These are phyloP conservation scores for Brevimyrus niger DNA, from an alignment of 2,113 vertebrate genomes.

Conservation along the genomic window DNA sequence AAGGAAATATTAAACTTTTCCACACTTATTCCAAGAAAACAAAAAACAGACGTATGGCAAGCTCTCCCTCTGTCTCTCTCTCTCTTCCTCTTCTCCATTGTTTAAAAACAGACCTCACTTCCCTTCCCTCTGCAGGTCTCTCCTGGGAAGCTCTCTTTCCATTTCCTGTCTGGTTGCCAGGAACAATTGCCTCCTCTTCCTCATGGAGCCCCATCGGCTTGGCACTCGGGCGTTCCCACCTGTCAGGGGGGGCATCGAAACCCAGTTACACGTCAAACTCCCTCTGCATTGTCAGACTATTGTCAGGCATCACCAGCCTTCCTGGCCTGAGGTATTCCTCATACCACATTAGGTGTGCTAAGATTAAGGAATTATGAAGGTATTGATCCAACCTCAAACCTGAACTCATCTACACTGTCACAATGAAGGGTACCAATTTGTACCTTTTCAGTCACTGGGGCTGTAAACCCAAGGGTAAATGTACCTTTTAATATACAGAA, in stretches of 20 bases:
- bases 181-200: constrained; percentile 51
- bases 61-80: not conserved
- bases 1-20: not conserved
- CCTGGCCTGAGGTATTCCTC: not conserved
- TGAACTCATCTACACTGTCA: not conserved
- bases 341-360: not conserved
- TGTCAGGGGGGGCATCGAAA: not conserved
- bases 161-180: constrained; percentile 48
- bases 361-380: not conserved
- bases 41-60: not conserved
- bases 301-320: not conserved
- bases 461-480: too few relatives aligned
- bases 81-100: constrained; percentile 39
- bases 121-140: constrained; percentile 31
- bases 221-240: not conserved
- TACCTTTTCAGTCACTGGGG: too few relatives aligned
- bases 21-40: not conserved
- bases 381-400: not conserved
- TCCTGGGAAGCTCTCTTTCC: constrained; percentile 49
- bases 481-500: too few relatives aligned
- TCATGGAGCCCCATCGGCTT: not conserved
- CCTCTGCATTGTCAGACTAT: not conserved
- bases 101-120: constrained; percentile 33
- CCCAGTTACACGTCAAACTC: not conserved
- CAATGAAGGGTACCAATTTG: too few relatives aligned